Evolutionary conservation across 2,113 vertebrate genomes (phyloP).

Genomic region (Colinus virginianus): DNA sequence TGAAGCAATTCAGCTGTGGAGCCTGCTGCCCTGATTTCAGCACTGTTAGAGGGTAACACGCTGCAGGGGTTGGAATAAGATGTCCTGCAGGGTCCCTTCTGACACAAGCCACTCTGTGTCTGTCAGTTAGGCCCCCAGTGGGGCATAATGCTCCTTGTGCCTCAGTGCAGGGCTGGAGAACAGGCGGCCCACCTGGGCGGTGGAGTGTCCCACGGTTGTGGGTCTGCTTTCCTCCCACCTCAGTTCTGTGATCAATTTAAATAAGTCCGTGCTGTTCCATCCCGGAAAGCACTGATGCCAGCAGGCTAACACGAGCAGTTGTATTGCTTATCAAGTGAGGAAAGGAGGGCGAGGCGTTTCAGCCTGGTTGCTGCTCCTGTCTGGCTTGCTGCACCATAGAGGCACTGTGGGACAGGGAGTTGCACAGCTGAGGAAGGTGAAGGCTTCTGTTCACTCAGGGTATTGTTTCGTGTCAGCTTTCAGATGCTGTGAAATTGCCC

Average conservation of each 20-base stretch:
- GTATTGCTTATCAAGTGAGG: not conserved
- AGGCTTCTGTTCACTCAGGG: no score
- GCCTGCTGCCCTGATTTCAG: not conserved
- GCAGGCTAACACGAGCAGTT: fast-evolving
- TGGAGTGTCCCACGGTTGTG: not conserved
- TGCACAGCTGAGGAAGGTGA: fast-evolving
- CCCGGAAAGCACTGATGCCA: fast-evolving
- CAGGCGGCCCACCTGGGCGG: fast-evolving
- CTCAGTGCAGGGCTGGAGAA: not conserved
- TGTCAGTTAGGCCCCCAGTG: not conserved
- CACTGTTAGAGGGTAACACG: not conserved
- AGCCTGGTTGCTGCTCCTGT: fast-evolving
- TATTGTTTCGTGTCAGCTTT: not conserved
- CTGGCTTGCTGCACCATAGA: not conserved
- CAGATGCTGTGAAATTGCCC: not conserved
- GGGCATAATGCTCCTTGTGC: no score
- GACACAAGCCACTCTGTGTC: not conserved
- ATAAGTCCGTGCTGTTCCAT: not conserved
- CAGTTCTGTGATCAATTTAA: not conserved
- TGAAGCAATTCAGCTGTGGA: not conserved
- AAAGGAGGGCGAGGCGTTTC: not conserved
- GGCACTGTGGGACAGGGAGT: not conserved
- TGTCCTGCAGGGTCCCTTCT: not conserved
- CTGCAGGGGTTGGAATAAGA: not conserved
- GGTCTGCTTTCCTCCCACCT: not conserved